Conservation (phyloP, 2,113 vertebrate species). For the Aegithalos caudatus region DNA sequence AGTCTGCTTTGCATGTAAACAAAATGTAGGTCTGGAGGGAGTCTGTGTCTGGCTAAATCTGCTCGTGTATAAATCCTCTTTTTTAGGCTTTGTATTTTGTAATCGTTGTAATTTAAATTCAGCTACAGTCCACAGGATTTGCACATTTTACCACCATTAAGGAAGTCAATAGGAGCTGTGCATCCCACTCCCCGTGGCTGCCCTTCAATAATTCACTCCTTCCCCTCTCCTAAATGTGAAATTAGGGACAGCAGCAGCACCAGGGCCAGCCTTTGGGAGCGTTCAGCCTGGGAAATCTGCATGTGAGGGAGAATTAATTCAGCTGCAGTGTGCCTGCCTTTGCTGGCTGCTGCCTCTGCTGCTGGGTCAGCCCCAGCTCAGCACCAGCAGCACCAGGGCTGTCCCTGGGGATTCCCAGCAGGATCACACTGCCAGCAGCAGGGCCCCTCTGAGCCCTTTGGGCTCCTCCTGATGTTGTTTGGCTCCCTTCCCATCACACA, state of each 20-base stretch:
- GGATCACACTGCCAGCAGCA: too few species aligned
- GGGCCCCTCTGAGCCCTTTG: not conserved
- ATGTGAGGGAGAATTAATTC: not conserved
- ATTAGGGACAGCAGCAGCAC: not conserved
- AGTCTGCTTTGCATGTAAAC: conserved; percentile 40
- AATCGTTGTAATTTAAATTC: conserved; percentile 53
- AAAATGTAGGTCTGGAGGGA: conserved; percentile 52
- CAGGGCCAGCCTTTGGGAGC: not conserved
- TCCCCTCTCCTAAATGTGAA: not conserved
- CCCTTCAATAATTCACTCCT: conserved; percentile 31
- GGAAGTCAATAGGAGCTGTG: conserved; percentile 13
- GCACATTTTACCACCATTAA: conserved; percentile 40
- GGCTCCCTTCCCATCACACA: not conserved
- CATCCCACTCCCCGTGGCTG: not conserved
- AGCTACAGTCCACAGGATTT: conserved; percentile 34
- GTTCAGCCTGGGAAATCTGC: not conserved
- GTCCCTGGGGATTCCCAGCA: not conserved
- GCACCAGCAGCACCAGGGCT: not conserved
- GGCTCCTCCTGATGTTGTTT: not conserved
- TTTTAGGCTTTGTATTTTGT: conserved; percentile 52
- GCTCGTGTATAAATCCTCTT: conserved; percentile 58
- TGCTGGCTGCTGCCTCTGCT: not conserved
- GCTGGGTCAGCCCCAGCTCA: not conserved
- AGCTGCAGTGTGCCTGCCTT: not conserved
- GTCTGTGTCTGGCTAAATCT: conserved; percentile 37